Conservation (phyloP, 1,140 invertebrate species). For the Diorhabda carinulata region DNA sequence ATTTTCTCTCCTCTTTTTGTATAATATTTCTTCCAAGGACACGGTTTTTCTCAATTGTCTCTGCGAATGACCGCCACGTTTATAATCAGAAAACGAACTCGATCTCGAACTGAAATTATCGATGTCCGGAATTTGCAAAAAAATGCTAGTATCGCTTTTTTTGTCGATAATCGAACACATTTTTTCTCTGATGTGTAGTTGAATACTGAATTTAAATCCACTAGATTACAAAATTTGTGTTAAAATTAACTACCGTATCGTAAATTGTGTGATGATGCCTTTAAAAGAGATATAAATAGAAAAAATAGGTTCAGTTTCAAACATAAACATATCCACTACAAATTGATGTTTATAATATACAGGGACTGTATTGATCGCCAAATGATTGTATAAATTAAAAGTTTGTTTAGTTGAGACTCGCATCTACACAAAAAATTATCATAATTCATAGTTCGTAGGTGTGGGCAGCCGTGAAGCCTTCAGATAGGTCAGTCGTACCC, state of each 20-base stretch:
- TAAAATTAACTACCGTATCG: slow-evolving; percentile 1
- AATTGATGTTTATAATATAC: background rate
- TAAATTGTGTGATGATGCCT: slow-evolving; percentile 5
- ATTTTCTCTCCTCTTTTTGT: slow-evolving; percentile 3
- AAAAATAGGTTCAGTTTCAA: slow-evolving; percentile 4
- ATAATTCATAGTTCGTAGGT: too few species aligned
- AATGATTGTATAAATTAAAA: too few species aligned
- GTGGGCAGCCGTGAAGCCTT: too few species aligned
- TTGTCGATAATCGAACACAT: slow-evolving; percentile 3
- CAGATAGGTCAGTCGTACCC: too few species aligned
- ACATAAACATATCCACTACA: slow-evolving; percentile 13
- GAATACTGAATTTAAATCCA: background rate
- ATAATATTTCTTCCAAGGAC: slow-evolving; percentile 21
- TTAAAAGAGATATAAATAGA: slow-evolving; percentile 15
- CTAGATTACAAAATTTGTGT: slow-evolving; percentile 2
- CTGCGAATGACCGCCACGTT: background rate
- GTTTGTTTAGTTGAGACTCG: too few species aligned
- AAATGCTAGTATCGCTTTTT: slow-evolving; percentile 6
- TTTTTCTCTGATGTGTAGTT: background rate
- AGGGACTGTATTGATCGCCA: background rate
- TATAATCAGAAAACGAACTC: slow-evolving; percentile 8
- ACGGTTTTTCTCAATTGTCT: slow-evolving; percentile 11
- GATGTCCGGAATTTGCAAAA: slow-evolving; percentile 11
- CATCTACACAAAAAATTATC: too few species aligned
- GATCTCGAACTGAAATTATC: slow-evolving; percentile 9